Evolutionary conservation across 2,113 vertebrate genomes (phyloP).

Genomic region (Pseudorectes ferrugineus): DNA sequence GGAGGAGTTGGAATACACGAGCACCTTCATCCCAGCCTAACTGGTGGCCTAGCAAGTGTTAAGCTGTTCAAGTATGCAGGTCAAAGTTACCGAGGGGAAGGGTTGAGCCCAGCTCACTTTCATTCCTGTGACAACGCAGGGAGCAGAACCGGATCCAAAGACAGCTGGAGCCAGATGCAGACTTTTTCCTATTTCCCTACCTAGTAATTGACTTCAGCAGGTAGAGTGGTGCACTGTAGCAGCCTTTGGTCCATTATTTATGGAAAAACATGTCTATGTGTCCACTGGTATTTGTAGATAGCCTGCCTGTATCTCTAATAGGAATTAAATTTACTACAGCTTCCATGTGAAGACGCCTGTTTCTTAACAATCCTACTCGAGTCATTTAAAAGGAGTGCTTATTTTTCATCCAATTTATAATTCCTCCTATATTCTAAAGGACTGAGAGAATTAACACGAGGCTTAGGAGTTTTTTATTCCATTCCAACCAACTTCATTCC

Average conservation of each 20-base stretch:
- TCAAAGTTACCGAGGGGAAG: neutral
- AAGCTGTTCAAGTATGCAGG: neutral
- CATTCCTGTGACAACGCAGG: neutral
- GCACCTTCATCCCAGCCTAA: neutral
- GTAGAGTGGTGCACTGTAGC: neutral
- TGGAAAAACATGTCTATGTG: neutral
- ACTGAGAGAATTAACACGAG: neutral
- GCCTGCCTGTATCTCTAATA: neutral
- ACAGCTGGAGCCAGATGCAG: neutral
- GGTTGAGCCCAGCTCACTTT: neutral
- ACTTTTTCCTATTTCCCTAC: neutral
- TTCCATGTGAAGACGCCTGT: accelerated
- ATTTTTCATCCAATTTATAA: neutral
- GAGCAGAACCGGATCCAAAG: neutral
- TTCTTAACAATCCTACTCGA: neutral
- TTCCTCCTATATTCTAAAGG: neutral
- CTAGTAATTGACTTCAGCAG: neutral
- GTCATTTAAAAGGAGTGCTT: neutral
- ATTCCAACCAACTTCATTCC: neutral
- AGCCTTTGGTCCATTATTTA: neutral
- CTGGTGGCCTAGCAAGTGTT: neutral
- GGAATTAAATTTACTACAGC: neutral
- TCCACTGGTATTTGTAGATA: neutral
- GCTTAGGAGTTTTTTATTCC: neutral
- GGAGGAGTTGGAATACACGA: neutral